phyloP scores from a whole-genome alignment of 2,888 invertebrate genomes.

The Gastrophysa polygoni region DNA sequence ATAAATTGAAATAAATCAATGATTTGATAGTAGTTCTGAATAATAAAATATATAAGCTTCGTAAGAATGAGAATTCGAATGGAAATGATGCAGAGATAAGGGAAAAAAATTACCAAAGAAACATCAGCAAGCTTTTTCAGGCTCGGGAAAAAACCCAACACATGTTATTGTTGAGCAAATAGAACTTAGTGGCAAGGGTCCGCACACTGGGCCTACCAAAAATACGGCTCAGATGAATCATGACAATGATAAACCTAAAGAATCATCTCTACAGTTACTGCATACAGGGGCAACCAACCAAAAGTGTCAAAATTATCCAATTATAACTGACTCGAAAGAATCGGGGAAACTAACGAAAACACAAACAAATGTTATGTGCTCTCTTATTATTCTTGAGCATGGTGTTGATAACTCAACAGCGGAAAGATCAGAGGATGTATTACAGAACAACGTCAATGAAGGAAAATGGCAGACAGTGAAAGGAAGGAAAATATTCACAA shows the following conservation, averaged over 20 bases:
- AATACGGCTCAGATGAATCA: too few relatives aligned
- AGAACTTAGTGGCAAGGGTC: too few relatives aligned
- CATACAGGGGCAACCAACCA: slow-evolving; percentile 9
- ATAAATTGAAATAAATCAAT: too few relatives aligned
- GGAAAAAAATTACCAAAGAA: slow-evolving; percentile 11
- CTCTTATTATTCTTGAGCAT: too few relatives aligned
- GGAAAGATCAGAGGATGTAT: slow-evolving; percentile 9
- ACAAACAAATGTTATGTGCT: too few relatives aligned
- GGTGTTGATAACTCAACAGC: slow-evolving; percentile 7
- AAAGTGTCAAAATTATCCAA: slow-evolving; percentile 10
- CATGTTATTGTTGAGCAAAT: too few relatives aligned
- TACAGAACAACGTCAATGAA: too few relatives aligned
- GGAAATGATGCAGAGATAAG: too few relatives aligned
- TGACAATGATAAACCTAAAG: too few relatives aligned
- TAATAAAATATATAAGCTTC: slow-evolving; percentile 12
- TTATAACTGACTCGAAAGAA: slow-evolving; percentile 6
- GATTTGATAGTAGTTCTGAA: too few relatives aligned
- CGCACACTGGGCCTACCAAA: too few relatives aligned
- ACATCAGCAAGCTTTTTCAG: slow-evolving; percentile 11
- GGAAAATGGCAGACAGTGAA: too few relatives aligned
- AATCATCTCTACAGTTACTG: slow-evolving; percentile 3
- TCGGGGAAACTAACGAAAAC: slow-evolving; percentile 7
- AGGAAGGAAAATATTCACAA: slow-evolving; percentile 8
- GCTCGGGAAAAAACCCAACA: slow-evolving; percentile 5
- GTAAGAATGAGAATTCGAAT: slow-evolving; percentile 2